Conservation (phyloP, 2,797 vertebrate genomes). For the Sciurus carolinensis region DNA sequence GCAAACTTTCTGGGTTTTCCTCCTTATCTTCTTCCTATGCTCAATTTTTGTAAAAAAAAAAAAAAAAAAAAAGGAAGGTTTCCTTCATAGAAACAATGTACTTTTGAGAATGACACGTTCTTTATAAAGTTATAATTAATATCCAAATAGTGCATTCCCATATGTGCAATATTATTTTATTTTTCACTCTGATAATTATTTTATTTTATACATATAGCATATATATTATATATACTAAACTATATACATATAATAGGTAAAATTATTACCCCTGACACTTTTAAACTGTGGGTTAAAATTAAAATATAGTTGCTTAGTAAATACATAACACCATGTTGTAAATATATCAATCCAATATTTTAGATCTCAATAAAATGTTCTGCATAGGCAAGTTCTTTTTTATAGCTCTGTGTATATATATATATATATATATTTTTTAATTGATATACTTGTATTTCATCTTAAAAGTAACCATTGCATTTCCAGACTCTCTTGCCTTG, state of each 20-base stretch:
- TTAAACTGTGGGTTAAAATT: not conserved
- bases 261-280: not conserved
- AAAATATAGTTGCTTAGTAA: not conserved
- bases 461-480: not conserved
- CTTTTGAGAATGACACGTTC: not conserved
- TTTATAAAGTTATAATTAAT: not conserved
- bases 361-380: slow-evolving; percentile 26
- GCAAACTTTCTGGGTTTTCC: too few relatives aligned
- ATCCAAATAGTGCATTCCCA: not conserved
- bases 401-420: not conserved
- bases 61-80: not conserved
- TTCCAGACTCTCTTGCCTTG: not conserved
- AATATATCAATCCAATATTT: not conserved
- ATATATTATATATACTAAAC: too few relatives aligned
- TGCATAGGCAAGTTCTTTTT: not conserved
- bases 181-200: not conserved
- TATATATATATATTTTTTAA: not conserved
- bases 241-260: too few relatives aligned
- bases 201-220: not conserved
- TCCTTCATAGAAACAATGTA: not conserved
- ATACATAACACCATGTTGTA: not conserved
- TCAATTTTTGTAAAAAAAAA: not conserved
- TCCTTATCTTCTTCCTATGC: not conserved
- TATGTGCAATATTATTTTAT: not conserved
- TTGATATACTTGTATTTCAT: not conserved